Conservation (phyloP, 2,797 vertebrate species). For the Anolis apletophallus region DNA sequence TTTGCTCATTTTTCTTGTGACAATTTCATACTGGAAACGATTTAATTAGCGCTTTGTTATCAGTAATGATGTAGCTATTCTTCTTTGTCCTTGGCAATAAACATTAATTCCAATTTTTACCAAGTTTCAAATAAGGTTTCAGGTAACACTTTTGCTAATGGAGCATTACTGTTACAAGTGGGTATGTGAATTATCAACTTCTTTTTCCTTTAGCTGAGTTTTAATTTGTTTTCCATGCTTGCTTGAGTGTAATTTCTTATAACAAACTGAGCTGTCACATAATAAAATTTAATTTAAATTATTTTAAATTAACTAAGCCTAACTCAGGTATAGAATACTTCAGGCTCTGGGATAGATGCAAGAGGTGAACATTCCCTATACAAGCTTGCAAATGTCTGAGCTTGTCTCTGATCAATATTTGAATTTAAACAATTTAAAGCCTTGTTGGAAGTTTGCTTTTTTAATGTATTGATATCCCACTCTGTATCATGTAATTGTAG, state of each 20-base stretch:
- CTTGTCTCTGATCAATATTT: not conserved
- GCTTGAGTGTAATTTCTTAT: slow-evolving; percentile 22
- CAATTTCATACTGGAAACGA: slow-evolving; percentile 30
- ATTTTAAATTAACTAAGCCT: not conserved
- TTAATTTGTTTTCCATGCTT: slow-evolving; percentile 36
- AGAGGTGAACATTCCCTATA: not conserved
- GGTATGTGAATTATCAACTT: slow-evolving; percentile 8
- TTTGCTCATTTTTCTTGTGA: slow-evolving; percentile 24
- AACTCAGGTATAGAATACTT: not conserved
- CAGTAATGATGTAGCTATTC: slow-evolving; percentile 35
- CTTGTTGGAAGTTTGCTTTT: not conserved
- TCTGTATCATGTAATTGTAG: too few relatives aligned
- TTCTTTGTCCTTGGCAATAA: slow-evolving; percentile 18
- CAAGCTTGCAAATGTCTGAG: not conserved
- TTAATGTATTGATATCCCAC: too few relatives aligned
- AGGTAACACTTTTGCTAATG: slow-evolving; percentile 24
- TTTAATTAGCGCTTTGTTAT: slow-evolving; percentile 34
- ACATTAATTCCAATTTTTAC: slow-evolving; percentile 37
- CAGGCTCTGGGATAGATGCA: not conserved
- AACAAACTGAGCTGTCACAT: not conserved
- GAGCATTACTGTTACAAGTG: slow-evolving; percentile 12
- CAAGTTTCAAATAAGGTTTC: slow-evolving; percentile 25
- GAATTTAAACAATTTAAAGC: not conserved
- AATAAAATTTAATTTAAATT: slow-evolving; percentile 17
- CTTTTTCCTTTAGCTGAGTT: slow-evolving; percentile 12